These are phyloP conservation scores for Grammomys dolichurus DNA, from an alignment of 2,113 vertebrate genomes.

Conservation along the genomic window DNA sequence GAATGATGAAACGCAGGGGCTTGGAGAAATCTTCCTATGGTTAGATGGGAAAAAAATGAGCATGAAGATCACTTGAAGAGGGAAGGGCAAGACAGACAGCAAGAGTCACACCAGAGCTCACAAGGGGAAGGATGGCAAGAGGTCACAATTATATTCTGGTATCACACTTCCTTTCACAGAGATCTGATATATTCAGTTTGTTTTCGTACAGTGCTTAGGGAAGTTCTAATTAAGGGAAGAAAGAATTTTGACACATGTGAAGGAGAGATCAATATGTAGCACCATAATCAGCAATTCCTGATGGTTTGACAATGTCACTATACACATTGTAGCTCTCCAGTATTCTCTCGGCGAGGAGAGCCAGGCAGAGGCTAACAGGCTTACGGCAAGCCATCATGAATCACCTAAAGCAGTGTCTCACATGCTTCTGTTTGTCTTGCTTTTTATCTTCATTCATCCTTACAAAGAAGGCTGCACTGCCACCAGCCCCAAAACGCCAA, in stretches of 20 bases:
- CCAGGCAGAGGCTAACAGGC: slow-evolving; percentile 90
- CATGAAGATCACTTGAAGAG: slow-evolving; percentile 94
- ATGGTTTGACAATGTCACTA: slow-evolving; percentile 96
- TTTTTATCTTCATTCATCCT: slow-evolving; percentile 98
- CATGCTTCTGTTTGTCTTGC: slow-evolving; percentile 92
- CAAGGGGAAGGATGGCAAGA: slow-evolving; percentile 96
- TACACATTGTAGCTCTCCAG: slow-evolving; percentile 91
- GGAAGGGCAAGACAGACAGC: slow-evolving; percentile 94
- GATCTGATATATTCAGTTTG: slow-evolving; percentile 97
- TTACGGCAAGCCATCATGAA: slow-evolving; percentile 92
- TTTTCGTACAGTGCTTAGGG: slow-evolving; percentile 94
- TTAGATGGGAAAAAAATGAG: slow-evolving; percentile 93
- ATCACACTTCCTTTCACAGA: slow-evolving; percentile 90
- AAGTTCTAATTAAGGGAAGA: slow-evolving; percentile 99
- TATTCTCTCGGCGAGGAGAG: slow-evolving; percentile 89
- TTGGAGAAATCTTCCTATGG: slow-evolving; percentile 91
- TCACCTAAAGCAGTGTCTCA: slow-evolving; percentile 93
- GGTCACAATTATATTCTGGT: slow-evolving; percentile 97
- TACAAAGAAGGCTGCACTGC: slow-evolving; percentile 90
- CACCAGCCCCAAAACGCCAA: slow-evolving; percentile 79
- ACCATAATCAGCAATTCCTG: slow-evolving; percentile 98
- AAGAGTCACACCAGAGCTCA: slow-evolving; percentile 95
- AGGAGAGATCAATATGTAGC: slow-evolving; percentile 99
- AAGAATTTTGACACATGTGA: slow-evolving; percentile 99
- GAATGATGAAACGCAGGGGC: slow-evolving; percentile 91